phyloP scores from a whole-genome alignment of 2,797 vertebrate species.

The Pangasius mekongensis region DNA sequence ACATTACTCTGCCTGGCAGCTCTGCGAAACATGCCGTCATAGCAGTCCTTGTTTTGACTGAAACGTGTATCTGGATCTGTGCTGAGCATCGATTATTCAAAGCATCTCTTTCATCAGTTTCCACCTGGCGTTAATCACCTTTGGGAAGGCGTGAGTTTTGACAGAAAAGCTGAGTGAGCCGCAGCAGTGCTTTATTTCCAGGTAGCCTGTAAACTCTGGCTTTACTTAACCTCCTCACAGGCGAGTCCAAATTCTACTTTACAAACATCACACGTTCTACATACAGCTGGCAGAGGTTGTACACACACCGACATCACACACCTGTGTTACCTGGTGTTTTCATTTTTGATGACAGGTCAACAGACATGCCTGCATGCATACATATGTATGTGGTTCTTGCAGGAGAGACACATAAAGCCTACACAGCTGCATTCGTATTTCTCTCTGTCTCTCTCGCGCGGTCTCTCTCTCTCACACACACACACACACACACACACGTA shows the following conservation, averaged over 20 bases:
- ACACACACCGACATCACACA: slow-evolving; percentile 5
- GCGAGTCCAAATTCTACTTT: slow-evolving; percentile 23
- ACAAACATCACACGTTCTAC: slow-evolving; percentile 21
- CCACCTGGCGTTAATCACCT: slow-evolving; percentile 33
- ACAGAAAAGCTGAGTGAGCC: slow-evolving; percentile 31
- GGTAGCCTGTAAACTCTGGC: background rate
- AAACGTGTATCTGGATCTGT: slow-evolving; percentile 4
- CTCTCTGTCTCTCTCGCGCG: background rate
- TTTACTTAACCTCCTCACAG: slow-evolving; percentile 37
- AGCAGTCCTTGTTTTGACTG: slow-evolving; percentile 9
- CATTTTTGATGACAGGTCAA: background rate
- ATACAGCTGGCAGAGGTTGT: background rate
- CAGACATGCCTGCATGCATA: slow-evolving; percentile 1
- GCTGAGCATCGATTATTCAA: slow-evolving; percentile 37
- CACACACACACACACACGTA: background rate
- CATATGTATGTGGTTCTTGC: slow-evolving; percentile 12
- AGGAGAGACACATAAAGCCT: slow-evolving; percentile 46
- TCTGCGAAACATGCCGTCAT: background rate
- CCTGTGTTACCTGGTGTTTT: slow-evolving; percentile 13
- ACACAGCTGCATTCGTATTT: slow-evolving; percentile 7
- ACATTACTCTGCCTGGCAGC: background rate
- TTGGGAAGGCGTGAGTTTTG: slow-evolving; percentile 27
- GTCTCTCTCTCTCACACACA: background rate
- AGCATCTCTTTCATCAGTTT: slow-evolving; percentile 30
- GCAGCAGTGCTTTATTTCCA: background rate